Percentiles rank a stretch among this genome's conserved stretches.
phyloP scores from a whole-genome alignment of 2,113 vertebrate genomes.

The Peucedramus taeniatus region DNA sequence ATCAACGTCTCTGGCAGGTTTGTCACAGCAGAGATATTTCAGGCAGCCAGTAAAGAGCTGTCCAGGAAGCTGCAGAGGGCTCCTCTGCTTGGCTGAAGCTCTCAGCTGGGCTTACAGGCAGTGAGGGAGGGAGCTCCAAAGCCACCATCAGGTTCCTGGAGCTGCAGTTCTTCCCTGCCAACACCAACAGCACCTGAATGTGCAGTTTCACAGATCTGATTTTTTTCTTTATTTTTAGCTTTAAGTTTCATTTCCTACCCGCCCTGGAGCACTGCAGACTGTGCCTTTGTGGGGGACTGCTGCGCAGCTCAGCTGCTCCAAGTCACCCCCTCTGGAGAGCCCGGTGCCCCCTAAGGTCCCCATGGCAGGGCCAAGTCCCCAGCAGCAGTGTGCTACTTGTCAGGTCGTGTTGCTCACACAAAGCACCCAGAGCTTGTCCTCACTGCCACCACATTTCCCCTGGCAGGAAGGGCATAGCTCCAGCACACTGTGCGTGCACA shows the following conservation, averaged over 20 bases:
- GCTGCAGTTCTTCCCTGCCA: not conserved
- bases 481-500: rapidly evolving
- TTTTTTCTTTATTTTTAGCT: not conserved
- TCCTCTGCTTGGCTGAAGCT: not conserved
- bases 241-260: not conserved
- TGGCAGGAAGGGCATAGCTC: rapidly evolving
- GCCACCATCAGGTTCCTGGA: not conserved
- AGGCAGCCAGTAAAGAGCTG: not conserved
- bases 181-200: not conserved
- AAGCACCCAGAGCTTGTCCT: not conserved
- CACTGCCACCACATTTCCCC: not conserved
- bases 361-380: rapidly evolving
- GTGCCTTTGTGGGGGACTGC: not conserved
- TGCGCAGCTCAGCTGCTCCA: not conserved
- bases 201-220: not conserved
- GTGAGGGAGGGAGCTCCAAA: not conserved
- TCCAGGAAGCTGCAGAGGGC: not conserved
- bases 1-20: not conserved
- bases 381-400: not conserved
- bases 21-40: not conserved
- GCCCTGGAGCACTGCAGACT: rapidly evolving
- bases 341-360: rapidly evolving
- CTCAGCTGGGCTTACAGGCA: not conserved
- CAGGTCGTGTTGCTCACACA: not conserved
- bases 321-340: not conserved